Evolutionary conservation across 2,797 vertebrate species (phyloP).

Genomic region (Chaetophractus vellerosus): DNA sequence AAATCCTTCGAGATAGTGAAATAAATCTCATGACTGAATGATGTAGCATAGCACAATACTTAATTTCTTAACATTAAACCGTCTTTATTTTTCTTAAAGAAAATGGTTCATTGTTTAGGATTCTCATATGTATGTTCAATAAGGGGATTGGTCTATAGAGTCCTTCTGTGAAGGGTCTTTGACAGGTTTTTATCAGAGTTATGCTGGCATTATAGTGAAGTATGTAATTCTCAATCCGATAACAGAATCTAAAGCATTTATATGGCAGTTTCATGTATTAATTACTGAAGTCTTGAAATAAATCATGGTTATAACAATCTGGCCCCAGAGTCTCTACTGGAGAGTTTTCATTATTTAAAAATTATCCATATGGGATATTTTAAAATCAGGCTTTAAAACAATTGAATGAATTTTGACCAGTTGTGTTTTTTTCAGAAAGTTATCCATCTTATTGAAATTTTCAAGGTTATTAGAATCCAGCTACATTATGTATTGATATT

Average conservation of each 20-base stretch:
- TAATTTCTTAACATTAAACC: rapidly evolving
- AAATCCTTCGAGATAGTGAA: background rate
- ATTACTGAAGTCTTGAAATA: background rate
- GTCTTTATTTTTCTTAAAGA: background rate
- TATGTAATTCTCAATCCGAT: background rate
- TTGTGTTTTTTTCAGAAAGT: background rate
- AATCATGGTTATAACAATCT: background rate
- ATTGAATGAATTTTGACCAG: background rate
- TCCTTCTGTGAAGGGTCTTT: background rate
- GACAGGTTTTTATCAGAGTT: background rate
- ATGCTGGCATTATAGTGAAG: background rate
- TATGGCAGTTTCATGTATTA: rapidly evolving
- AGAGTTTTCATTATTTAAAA: background rate
- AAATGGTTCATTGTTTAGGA: background rate
- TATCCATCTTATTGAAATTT: background rate
- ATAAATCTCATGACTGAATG: no score
- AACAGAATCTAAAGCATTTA: background rate
- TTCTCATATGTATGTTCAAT: rapidly evolving
- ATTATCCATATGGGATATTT: background rate
- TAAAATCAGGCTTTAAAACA: no score
- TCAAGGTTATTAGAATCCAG: background rate
- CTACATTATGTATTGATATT: rapidly evolving
- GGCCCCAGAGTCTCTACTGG: rapidly evolving
- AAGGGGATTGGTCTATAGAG: rapidly evolving
- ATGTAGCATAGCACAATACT: rapidly evolving